Percentiles rank a stretch among this genome's conserved stretches.
These are phyloP conservation scores for Orchesellides sinensis DNA, from an alignment of 2,888 invertebrate genomes.

Conservation along the genomic window DNA sequence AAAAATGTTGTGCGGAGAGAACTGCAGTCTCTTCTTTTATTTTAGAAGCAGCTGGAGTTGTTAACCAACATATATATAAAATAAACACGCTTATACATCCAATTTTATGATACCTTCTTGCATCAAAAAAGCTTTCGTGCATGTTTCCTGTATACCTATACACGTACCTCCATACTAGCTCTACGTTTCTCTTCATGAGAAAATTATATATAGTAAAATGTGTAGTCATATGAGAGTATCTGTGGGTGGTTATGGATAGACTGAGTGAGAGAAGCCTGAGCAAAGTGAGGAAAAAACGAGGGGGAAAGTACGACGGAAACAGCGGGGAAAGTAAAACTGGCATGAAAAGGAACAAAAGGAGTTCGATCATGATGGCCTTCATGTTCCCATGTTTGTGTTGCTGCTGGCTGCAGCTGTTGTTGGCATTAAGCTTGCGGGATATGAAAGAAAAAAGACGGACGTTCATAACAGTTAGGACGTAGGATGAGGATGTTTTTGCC, in stretches of 20 bases:
- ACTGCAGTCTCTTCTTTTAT: constrained; percentile 6
- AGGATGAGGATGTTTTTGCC: constrained; percentile 99
- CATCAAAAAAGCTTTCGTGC: background rate
- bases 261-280: background rate
- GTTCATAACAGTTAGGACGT: background rate
- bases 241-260: background rate
- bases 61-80: background rate
- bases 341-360: background rate
- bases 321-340: constrained; percentile 8
- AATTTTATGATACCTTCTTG: background rate
- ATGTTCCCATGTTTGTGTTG: background rate
- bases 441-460: background rate
- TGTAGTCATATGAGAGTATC: background rate
- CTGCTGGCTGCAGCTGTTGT: constrained; percentile 23
- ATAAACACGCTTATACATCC: background rate
- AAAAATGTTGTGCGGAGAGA: constrained; percentile 1
- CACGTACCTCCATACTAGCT: background rate
- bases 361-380: background rate
- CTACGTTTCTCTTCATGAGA: background rate
- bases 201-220: background rate
- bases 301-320: background rate
- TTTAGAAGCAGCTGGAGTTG: constrained; percentile 28
- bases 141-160: background rate
- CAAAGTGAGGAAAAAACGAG: background rate
- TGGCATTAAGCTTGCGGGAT: constrained; percentile 6